A percentile compares a stretch with the other conserved stretches of the same genome.
These are phyloP conservation scores for Porites australiensis DNA, from an alignment of 64 coral and sea anemone species.

Conservation along the genomic window DNA sequence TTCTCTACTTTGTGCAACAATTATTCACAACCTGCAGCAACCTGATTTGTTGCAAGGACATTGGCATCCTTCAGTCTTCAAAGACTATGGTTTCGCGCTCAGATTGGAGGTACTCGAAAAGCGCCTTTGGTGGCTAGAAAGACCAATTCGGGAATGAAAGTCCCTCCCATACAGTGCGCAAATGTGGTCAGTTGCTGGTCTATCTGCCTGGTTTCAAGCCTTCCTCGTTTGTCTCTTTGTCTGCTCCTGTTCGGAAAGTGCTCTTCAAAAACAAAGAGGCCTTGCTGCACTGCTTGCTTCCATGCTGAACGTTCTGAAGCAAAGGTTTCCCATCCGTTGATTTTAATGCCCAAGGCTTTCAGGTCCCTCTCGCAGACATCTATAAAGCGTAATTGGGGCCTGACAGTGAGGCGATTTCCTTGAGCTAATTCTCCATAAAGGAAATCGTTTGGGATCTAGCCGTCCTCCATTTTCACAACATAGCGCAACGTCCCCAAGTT, in stretches of 20 bases:
- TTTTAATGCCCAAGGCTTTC: neutral
- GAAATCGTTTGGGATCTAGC: neutral
- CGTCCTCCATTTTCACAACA: constrained; percentile 16
- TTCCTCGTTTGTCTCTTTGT: neutral
- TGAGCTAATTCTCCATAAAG: constrained; percentile 6
- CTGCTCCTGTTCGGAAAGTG: neutral
- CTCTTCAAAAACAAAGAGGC: neutral
- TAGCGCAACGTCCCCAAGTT: neutral
- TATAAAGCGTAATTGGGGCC: neutral
- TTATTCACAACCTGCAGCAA: too few species aligned
- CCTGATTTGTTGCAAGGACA: too few species aligned
- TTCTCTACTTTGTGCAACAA: too few species aligned
- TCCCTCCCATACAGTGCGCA: neutral
- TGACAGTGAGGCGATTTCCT: neutral
- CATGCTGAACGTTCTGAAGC: neutral
- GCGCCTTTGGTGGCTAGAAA: too few species aligned
- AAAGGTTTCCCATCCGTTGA: neutral
- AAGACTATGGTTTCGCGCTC: too few species aligned
- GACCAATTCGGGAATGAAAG: too few species aligned
- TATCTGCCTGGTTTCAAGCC: neutral
- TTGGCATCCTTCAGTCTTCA: too few species aligned
- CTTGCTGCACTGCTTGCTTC: too few species aligned
- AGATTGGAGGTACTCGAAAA: too few species aligned
- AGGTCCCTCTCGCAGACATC: constrained; percentile 7
- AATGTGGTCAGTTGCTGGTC: neutral